These are phyloP conservation scores for Corythucha ciliata DNA, from an alignment of 2,888 invertebrate genomes.

Conservation along the genomic window DNA sequence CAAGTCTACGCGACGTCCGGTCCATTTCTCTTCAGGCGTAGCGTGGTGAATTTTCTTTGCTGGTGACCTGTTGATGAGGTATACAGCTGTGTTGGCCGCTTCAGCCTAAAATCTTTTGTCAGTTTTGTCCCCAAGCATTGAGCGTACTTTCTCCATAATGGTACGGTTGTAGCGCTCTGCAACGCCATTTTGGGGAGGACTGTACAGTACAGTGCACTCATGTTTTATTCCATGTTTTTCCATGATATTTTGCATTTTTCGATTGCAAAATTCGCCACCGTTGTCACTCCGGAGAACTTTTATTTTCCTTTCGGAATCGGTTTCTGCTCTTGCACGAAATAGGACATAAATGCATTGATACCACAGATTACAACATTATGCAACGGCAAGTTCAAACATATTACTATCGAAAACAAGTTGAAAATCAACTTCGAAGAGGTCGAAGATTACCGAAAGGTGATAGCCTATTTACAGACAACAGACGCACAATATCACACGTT, in stretches of 20 bases:
- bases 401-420: no score
- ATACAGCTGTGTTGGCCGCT: conserved; percentile 25
- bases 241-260: conserved; percentile 9
- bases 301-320: conserved; percentile 1
- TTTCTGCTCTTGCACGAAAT: conserved; percentile 31
- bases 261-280: conserved; percentile 7
- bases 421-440: no score
- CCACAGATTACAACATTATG: no score
- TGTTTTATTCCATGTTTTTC: conserved; percentile 17
- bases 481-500: no score
- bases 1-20: conserved; percentile 11
- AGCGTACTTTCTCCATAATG: conserved; percentile 33
- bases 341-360: no score
- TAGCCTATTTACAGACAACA: no score
- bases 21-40: conserved; percentile 19
- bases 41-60: conserved; percentile 12
- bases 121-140: conserved; percentile 35
- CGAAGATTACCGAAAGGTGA: no score
- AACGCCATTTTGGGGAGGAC: conserved; percentile 8
- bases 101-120: conserved; percentile 34
- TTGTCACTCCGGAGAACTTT: conserved; percentile 11
- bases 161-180: conserved; percentile 20
- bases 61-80: conserved; percentile 38
- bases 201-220: conserved; percentile 17
- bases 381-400: no score